Base-by-base conservation (phyloP, 2,888 invertebrate species). In the Acanthosepion esculentum region DNA sequence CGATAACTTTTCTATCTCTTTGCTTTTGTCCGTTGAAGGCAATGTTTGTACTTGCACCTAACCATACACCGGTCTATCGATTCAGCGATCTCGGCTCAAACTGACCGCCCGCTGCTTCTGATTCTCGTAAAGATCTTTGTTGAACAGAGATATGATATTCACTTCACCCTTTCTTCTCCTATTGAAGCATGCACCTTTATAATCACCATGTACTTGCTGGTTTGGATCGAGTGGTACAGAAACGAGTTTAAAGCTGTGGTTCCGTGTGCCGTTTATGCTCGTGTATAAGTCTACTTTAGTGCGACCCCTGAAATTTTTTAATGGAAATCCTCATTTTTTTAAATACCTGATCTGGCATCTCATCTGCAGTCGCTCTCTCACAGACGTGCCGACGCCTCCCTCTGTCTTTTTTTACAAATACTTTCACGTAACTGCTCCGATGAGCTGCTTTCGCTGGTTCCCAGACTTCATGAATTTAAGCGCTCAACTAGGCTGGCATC, bases 101-200 rank as follows among this genome's bases (percentile, higher is more conserved):
- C n/a, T 78, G 78, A 78, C 78, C 78, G n/a, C n/a, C 15, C n/a
- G 78, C 78, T 78, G 78, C 78, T 18, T 78, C 15, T n/a, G 78
- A 78, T 78, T 78, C 78, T 78, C 78, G 78, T 78, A 78, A 78
- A 78, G 78, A 78, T 78, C 33, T 78, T 33, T n/a, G 78, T n/a
- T 78, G 23, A 78, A 78, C 78, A 78, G 78, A 78, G n/a, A 78
- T n/a, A n/a, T 15, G 78, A 78, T 78, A 78, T 78, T 78, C n/a
- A 78, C 78, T 8, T 78, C 78, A 12, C 15, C 78, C n/a, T 78
- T 78, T 78, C 78, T 78, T n/a, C 78, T 78, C 78, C 33, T 5
- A 5, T 33, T 78, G n/a, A 78, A 78, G n/a, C n/a, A n/a, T 2
- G 78, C 78, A 78, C 78, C 59, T 59, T 59, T 5, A 78, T 78